Evolutionary conservation across 2,797 vertebrate species (phyloP), one percentile per base, ranked within the genome.

Genomic region (Chelidonichthys spinosus): DNA sequence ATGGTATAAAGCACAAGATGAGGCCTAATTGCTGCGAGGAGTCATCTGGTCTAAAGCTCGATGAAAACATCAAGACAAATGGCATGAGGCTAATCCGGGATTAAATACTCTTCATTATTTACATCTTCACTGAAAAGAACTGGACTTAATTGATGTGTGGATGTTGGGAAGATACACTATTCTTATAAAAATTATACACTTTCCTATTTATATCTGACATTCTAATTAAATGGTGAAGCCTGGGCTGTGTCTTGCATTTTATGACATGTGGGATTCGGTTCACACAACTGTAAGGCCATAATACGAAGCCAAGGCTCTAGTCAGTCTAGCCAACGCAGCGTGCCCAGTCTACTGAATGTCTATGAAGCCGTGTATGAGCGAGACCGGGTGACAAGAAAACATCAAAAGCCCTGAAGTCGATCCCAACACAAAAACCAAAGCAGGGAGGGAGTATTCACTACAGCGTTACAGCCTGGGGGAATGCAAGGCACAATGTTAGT

Each of bases 381-480:
- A 73, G 50, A 79, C 47, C 4, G 44, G 17, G 7, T 58, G 62
- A 87, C 53, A 61, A 73, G 47, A 60, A 80, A 86, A 93, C 91
- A 88, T 93, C 92, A 93, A 92, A 92, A 85, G 82, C 78, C 25
- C 40, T 87, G 10, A 62, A 85, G 63, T 74, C 62, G 84, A 89
- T 82, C 74, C 49, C 56, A 49, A 81, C 72, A 90, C 85, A 84
- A 89, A 90, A 88, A 79, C 42, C 63, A 65, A 44, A 87, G 69
- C 50, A 15, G 77, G 88, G 78, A 81, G 87, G 88, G 86, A 90
- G 87, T 89, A 92, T 92, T 90, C 90, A 92, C 86, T 74, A 13
- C 63, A 53, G 91, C 90, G 92, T 90, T 76, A 74, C 70, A 69
- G 83, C 92, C 90, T 52, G 72, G 54, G 90, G 92, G 79, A 69